Base-by-base conservation (phyloP, 2,113 vertebrate species). In the Ptyas mucosa region DNA sequence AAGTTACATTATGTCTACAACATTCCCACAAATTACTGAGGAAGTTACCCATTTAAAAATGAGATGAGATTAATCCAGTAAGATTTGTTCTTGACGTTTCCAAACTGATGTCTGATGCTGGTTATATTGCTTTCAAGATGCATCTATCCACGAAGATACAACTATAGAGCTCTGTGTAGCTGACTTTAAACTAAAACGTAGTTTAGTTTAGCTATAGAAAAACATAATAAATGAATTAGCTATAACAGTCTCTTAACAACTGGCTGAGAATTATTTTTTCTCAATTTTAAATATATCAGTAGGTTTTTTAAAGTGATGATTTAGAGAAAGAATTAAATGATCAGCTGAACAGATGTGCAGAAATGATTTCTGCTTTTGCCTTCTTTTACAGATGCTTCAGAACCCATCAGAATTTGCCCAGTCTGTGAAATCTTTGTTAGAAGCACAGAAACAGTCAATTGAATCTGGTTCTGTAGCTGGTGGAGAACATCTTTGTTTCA, bases 401-500 rank as follows among this genome's bases (percentile, higher is more conserved):
- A 99, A 99, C 95, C 99, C 99, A 0, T 98, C 98, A 4, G 99
- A 99, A 96, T 99, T 99, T 93, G 98, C 99, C 26, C 98, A 99
- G 88, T 99, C 99, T 1, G 99, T 99, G 57, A 99, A 99, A 94
- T 99, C 99, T 21, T 98, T 99, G 58, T 94, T 99, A 96, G 99
- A 99, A 97, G 98, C 99, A n/a, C 99, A 99, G 97, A 99, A 99
- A 39, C 99, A 99, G 54, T 99, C 99, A 52, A 97, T 99, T 51
- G 99, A 99, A 95, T 99, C 99, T 0, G 99, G 99, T 85, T 99
- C 99, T 54, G 94, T 99, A 14, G 99, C 99, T 93, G 98, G 99
- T 11, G 99, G 99, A 90, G 99, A 99, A 89, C 99, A 99, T 89
- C 98, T 99, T 91, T 99, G 99, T 96, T 99, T 99, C 96, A 99